Conservation (phyloP, 2,113 vertebrate species). For the Gobiocypris rarus region DNA sequence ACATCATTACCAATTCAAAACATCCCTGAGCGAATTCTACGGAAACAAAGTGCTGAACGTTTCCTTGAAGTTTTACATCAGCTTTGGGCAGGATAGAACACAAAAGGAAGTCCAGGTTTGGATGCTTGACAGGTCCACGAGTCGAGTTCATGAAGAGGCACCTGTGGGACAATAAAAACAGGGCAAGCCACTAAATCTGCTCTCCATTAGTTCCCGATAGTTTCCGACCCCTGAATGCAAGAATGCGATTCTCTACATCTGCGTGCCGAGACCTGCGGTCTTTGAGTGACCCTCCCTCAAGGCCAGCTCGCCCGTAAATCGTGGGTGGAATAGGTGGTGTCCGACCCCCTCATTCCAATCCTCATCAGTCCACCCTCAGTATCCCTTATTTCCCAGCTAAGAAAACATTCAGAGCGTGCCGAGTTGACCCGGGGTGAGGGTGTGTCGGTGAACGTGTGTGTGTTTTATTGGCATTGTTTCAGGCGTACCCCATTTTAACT, state of each 20-base stretch:
- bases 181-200: conserved; percentile 38
- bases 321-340: neutral
- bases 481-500: neutral
- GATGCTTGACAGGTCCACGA: conserved; percentile 5
- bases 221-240: neutral
- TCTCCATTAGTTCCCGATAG: conserved; percentile 1
- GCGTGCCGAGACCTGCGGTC: conserved; percentile 11
- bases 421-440: conserved; percentile 5
- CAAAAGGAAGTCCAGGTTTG: conserved; percentile 20
- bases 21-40: neutral
- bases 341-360: neutral
- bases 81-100: neutral
- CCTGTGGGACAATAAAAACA: conserved; percentile 48
- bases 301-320: conserved; percentile 17
- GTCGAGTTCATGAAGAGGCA: conserved; percentile 7
- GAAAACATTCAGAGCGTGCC: conserved; percentile 47
- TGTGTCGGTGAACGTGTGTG: conserved; percentile 27
- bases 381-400: conserved; percentile 39
- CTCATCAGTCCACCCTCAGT: neutral
- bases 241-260: conserved; percentile 17
- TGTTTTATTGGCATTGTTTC: conserved; percentile 4
- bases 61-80: conserved; percentile 33
- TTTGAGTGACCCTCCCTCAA: conserved; percentile 1
- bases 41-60: neutral
- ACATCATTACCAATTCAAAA: conserved; percentile 15